Evolutionary conservation across 2,888 invertebrate species (phyloP), one percentile per base, ranked within the genome.

Genomic region (Ellobium chinense): DNA sequence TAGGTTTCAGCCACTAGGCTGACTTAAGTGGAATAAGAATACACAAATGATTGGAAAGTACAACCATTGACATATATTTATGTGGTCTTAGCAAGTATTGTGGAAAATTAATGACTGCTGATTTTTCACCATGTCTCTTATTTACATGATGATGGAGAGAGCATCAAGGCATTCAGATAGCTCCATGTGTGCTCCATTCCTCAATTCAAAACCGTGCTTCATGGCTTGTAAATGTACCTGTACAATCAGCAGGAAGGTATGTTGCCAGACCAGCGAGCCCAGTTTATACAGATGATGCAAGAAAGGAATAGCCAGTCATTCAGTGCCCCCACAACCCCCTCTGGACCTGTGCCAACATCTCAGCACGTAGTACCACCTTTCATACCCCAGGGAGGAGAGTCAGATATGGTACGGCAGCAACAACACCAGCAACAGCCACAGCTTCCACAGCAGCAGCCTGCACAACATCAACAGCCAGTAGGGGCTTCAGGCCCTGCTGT

Each of bases 371-470:
- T 80, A 36, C 80, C 80, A 14, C 74, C 74, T 27, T 75, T 62
- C 37, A n/a, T 46, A 18, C 29, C 74, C 7, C 73, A 65, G 24
- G 12, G 39, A 4, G 54, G 56, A 24, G 73, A 79, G 39, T 21
- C 73, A 12, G 37, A 27, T 21, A 58, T 39, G 31, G 34, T 78
- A 54, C 46, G 37, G 27, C 60, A 63, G 39, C 70, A 70, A 14
- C 96, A 96, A 91, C 96, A 96, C 88, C 95, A 92, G 34, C 81
- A 81, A 36, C 80, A 80, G 62, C 74, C 68, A 46, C 77, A 69
- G 39, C 77, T 69, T 27, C 62, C 58, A 39, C 62, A 46, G 27
- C 73, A 79, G 62, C 65, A 72, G 24, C 54, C 63, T 27, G 65
- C 63, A 46, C 74, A 58, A 27, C 70, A 72, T 65, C 84, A 85